Conservation (phyloP, 2,113 vertebrate species). For the Chaetodon trifascialis region DNA sequence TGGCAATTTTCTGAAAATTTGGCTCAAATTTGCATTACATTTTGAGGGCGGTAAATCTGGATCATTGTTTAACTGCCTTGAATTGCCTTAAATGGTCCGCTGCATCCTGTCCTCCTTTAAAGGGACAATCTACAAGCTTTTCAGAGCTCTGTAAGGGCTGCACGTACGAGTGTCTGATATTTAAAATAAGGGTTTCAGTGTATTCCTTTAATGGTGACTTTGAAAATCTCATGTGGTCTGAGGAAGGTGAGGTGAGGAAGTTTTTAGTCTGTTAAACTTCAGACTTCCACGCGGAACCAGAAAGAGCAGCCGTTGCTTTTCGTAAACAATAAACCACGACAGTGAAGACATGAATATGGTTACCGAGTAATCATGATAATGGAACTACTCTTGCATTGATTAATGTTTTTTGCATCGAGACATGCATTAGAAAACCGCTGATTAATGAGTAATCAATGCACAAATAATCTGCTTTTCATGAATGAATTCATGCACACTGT, state of each 20-base stretch:
- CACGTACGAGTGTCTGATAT: neutral
- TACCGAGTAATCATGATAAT: neutral
- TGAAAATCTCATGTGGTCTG: neutral
- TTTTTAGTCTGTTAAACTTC: neutral
- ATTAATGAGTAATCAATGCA: neutral
- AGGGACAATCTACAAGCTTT: neutral
- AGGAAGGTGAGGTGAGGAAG: neutral
- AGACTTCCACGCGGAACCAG: neutral
- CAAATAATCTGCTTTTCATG: neutral
- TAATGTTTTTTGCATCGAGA: conserved; percentile 2
- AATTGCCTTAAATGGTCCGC: neutral
- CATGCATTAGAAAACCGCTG: neutral
- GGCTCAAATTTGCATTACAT: neutral
- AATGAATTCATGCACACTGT: neutral
- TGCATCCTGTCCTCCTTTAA: neutral
- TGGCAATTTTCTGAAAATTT: too few relatives aligned
- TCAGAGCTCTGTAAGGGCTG: too few relatives aligned
- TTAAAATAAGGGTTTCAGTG: neutral
- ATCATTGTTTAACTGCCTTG: neutral
- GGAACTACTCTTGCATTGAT: conserved; percentile 5
- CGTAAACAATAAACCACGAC: neutral
- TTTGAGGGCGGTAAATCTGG: neutral
- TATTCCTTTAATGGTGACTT: neutral
- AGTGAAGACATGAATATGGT: neutral
- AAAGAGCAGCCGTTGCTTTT: neutral